phyloP scores from a whole-genome alignment of 2,888 invertebrate species.

The Cryptophagus acutangulus region DNA sequence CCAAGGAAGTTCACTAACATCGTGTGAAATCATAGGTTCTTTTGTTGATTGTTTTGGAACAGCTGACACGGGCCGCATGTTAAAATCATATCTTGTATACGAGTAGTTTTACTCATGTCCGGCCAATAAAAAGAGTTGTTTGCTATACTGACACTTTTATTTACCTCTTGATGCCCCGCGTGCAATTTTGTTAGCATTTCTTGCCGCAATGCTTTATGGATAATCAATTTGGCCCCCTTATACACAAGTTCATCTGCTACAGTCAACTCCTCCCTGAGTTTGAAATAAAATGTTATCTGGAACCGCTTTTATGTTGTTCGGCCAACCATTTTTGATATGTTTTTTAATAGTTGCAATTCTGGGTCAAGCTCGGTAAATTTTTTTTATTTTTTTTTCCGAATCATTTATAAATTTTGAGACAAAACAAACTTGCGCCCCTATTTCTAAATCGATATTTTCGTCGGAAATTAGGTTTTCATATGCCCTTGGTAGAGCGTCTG shows the following conservation, averaged over 20 bases:
- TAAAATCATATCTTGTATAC: constrained; percentile 6
- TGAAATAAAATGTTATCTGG: not conserved
- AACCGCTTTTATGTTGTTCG: not conserved
- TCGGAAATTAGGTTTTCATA: not conserved
- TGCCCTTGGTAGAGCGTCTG: not conserved
- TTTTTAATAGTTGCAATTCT: not conserved
- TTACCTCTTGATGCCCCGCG: too few relatives aligned
- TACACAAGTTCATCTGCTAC: not conserved
- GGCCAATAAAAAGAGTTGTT: constrained; percentile 4
- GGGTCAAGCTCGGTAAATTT: not conserved
- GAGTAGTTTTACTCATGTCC: constrained; percentile 4
- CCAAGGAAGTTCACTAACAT: constrained; percentile 17
- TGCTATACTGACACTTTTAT: not conserved
- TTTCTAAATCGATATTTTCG: not conserved
- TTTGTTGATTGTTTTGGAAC: constrained; percentile 4
- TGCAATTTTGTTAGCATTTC: too few relatives aligned
- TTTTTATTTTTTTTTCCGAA: not conserved
- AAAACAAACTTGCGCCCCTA: not conserved
- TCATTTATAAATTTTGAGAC: not conserved
- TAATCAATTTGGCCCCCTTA: not conserved
- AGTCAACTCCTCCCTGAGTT: not conserved
- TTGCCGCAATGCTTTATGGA: too few relatives aligned
- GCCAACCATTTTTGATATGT: not conserved
- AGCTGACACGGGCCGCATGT: constrained; percentile 7
- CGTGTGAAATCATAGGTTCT: constrained; percentile 18